Evolutionary conservation across 2,113 vertebrate species (phyloP).

Genomic region (Nettapus auritus): DNA sequence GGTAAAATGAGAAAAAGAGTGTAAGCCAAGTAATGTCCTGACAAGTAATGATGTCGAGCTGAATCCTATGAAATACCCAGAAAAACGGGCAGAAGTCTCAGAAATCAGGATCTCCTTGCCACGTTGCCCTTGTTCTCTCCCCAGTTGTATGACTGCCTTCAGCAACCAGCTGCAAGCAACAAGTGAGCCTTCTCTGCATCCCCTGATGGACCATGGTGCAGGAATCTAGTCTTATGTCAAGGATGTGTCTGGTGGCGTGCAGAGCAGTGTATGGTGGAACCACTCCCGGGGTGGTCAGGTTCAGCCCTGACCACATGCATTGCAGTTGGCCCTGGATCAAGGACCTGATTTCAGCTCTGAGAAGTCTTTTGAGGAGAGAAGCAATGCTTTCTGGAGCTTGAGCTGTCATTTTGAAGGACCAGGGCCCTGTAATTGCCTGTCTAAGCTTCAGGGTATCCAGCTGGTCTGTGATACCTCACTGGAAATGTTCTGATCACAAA

Average conservation of each 20-base stretch:
- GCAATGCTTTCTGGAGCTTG: neutral
- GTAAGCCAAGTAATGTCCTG: neutral
- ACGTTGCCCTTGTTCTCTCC: neutral
- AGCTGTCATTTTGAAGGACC: neutral
- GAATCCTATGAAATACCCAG: neutral
- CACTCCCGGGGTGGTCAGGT: neutral
- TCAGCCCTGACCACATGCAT: neutral
- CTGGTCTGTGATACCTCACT: neutral
- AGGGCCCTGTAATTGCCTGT: neutral
- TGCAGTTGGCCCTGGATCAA: neutral
- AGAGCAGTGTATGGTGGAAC: fast-evolving
- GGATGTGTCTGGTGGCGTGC: fast-evolving
- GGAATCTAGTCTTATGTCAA: neutral
- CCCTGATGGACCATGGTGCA: neutral
- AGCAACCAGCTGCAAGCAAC: neutral
- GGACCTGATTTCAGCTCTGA: neutral
- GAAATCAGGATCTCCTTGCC: neutral
- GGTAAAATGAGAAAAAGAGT: neutral
- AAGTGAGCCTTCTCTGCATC: neutral
- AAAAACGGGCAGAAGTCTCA: neutral
- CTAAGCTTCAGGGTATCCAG: neutral
- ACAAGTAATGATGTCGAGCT: neutral
- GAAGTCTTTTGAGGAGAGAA: neutral
- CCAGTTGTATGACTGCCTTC: neutral
- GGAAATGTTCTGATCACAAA: neutral